Percentiles rank a stretch among this genome's conserved stretches.
Conservation (phyloP, 2,888 invertebrate genomes). For the Homarus gammarus region DNA sequence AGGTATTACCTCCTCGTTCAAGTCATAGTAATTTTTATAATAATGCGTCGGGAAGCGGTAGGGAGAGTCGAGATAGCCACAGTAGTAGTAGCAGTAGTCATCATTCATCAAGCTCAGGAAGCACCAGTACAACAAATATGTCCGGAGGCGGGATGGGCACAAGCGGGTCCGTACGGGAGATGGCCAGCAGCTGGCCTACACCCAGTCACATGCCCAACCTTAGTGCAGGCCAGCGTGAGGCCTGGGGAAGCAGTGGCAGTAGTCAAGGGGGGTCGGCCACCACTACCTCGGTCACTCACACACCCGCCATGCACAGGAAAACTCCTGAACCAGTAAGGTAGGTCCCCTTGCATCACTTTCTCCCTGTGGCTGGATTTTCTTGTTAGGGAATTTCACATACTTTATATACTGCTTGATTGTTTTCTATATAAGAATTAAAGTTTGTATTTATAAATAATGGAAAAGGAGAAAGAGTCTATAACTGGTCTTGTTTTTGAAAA, state of each 20-base stretch:
- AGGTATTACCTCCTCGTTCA: conserved; percentile 68
- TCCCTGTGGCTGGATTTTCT: conserved; percentile 3
- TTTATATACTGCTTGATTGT: background rate
- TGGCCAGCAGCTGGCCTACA: conserved; percentile 69
- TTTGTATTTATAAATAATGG: background rate
- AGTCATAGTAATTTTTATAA: conserved; percentile 63
- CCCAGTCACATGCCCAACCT: conserved; percentile 50
- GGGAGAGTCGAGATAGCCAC: conserved; percentile 45
- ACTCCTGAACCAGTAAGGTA: conserved; percentile 76
- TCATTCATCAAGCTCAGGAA: conserved; percentile 65
- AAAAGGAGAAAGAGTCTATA: too few relatives aligned
- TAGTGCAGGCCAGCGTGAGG: conserved; percentile 62
- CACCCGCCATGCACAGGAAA: conserved; percentile 75
- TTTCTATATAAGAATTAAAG: background rate
- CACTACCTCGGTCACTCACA: conserved; percentile 70
- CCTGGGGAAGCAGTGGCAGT: conserved; percentile 62
- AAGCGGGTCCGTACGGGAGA: conserved; percentile 63
- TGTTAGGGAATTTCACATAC: conserved; percentile 35
- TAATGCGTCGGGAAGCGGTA: conserved; percentile 49
- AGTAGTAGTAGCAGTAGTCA: conserved; percentile 68
- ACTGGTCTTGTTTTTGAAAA: too few relatives aligned
- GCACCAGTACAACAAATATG: conserved; percentile 61
- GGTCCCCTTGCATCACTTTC: conserved; percentile 39
- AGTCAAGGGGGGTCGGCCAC: conserved; percentile 66
- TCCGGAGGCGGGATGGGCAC: conserved; percentile 42